Evolutionary conservation across 1,140 invertebrate species (phyloP), one percentile per base, ranked within the genome.

Genomic region (Aphelinus certus): DNA sequence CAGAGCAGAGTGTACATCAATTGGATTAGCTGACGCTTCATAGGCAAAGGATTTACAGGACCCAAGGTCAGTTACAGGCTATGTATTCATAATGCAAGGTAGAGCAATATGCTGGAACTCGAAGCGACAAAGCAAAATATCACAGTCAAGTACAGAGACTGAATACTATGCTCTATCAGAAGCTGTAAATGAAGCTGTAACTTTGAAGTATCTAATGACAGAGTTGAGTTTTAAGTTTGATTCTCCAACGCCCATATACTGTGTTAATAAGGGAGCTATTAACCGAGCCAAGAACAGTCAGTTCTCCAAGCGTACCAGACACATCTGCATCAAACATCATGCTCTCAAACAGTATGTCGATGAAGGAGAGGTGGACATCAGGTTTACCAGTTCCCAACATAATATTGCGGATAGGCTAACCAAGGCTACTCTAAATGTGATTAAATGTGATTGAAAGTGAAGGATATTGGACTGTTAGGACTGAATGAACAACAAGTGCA

Each of bases 121-220:
- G 9, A 53, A 53, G 51, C 4, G 4, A 6, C 51, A 53, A 53
- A 53, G 4, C 4, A 9, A 6, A 53, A 53, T 53, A 4, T 53
- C 86, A 83, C 10, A 61, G 84, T 87, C 83, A 43, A 84, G 80
- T 7, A 80, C 79, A 4, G 79, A 84, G 77, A 79, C 81, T 3
- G 81, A 83, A 68, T 80, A 79, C 61, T 73, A 85, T 53, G 80
- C 84, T 4, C 70, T 82, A 3, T 77, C 45, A 67, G 78, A 79
- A 77, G 71, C 78, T 47, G 79, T 77, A 56, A 80, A 58, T 67
- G 80, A 71, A 62, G 57, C 46, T 49, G 49, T 71, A 43, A 61
- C 5, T 5, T 45, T 71, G 47, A 58, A 49, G 10, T 7, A 51
- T 7, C 61, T 71, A 6, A 5, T 53, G 1, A 1, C 7, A 42